phyloP scores from a whole-genome alignment of 1,140 invertebrate genomes.

The Drosophila sp. region DNA sequence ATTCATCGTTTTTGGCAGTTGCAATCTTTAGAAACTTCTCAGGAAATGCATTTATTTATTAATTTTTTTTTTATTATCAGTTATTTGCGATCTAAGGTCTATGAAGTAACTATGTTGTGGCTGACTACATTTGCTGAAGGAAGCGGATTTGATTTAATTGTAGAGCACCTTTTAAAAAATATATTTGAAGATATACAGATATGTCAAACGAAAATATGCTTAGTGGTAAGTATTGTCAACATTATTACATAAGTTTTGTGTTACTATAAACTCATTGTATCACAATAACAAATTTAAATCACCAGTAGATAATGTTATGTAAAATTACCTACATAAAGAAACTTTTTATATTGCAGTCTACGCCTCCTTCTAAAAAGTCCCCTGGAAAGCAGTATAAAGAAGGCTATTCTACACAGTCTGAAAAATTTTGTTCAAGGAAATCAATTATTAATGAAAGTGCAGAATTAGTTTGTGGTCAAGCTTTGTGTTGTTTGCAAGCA shows the following conservation, averaged over 20 bases:
- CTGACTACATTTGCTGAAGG: conserved; percentile 46
- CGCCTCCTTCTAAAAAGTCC: neutral
- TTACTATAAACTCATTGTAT: too few species aligned
- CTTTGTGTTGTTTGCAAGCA: conserved; percentile 37
- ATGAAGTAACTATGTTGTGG: conserved; percentile 46
- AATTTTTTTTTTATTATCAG: conserved; percentile 1
- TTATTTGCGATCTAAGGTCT: conserved; percentile 33
- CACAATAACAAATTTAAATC: too few species aligned
- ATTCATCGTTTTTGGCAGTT: too few species aligned
- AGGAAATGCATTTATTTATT: neutral
- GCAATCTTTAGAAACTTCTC: neutral
- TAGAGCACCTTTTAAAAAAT: conserved; percentile 41
- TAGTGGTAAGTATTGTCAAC: conserved; percentile 15
- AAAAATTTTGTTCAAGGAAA: neutral
- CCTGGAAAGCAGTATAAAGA: neutral
- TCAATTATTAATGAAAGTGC: neutral
- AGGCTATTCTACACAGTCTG: neutral
- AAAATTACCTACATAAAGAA: too few species aligned
- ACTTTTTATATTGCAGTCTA: neutral
- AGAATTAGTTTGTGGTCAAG: conserved; percentile 18
- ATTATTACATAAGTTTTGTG: too few species aligned
- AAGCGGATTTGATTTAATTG: conserved; percentile 51
- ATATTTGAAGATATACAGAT: conserved; percentile 38
- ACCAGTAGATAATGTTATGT: too few species aligned
- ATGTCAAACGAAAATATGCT: conserved; percentile 1